Evolutionary conservation across 2,888 invertebrate genomes (phyloP), one percentile per base, ranked within the genome.

Genomic region (Chesias legatella): DNA sequence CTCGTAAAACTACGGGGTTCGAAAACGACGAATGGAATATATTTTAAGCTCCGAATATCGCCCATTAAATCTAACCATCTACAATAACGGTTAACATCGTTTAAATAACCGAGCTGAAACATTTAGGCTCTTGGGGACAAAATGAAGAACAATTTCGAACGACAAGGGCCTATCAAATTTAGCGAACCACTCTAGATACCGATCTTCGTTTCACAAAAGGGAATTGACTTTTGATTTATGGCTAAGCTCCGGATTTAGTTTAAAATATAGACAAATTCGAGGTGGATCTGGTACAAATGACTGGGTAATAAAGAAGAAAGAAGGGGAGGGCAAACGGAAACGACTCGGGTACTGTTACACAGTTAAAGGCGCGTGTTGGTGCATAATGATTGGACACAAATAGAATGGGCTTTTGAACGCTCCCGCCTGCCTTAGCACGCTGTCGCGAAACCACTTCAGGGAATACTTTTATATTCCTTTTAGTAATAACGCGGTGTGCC

Each of bases 321-420:
- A 55, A 65, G 75, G 42, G 68, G 73, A 63, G 68, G 64, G 67
- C 68, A 58, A 79, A 69, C 84, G 85, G 85, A 84, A 84, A 81
- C 73, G 80, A 65, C 64, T 67, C 58, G 72, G 76, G 73, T 82
- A 80, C 80, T 76, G 82, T 79, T 81, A 79, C 79, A 80, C 78
- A 80, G 81, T 79, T 72, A 74, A 63, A 79, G 75, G 73, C 75
- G 83, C 82, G 83, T 84, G 85, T 67, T 61, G 66, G 60, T 64
- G 85, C 85, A 86, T 86, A 86, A 85, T 82, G 78, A 84, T 84
- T 66, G 71, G 67, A 73, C 76, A 66, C 71, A 79, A 81, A 84
- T 82, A 84, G 80, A 79, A 70, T 63, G 63, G 59, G 73, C 77
- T 72, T 76, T 70, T 68, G 71, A 73, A 65, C 64, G 63, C 51